Evolutionary conservation across 2,888 invertebrate genomes (phyloP).

Genomic region (Parascotia fuliginaria): DNA sequence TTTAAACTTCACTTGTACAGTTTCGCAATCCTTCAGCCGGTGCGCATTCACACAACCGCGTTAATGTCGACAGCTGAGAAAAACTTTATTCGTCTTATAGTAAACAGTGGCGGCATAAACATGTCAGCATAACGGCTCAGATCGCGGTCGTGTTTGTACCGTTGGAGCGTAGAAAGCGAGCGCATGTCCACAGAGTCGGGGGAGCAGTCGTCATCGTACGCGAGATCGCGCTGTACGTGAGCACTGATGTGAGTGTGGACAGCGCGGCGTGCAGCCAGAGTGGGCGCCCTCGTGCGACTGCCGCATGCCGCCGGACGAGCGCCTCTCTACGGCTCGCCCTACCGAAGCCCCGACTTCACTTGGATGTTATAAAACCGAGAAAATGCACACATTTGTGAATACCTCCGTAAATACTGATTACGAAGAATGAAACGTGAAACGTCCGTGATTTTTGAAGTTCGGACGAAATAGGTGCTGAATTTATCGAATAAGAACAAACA

Average conservation of each 20-base stretch:
- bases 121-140: constrained; percentile 70
- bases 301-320: constrained; percentile 59
- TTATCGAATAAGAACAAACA: constrained; percentile 15
- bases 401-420: constrained; percentile 51
- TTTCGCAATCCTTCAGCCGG: constrained; percentile 80
- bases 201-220: constrained; percentile 60
- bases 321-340: constrained; percentile 39
- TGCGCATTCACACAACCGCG: constrained; percentile 68
- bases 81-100: constrained; percentile 64
- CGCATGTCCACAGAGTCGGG: constrained; percentile 51
- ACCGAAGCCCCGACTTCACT: constrained; percentile 26
- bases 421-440: constrained; percentile 53
- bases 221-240: constrained; percentile 39
- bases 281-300: constrained; percentile 78
- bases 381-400: constrained; percentile 62
- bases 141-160: constrained; percentile 63
- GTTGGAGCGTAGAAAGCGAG: constrained; percentile 75
- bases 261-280: constrained; percentile 63
- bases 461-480: constrained; percentile 8
- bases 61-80: constrained; percentile 62
- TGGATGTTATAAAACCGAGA: constrained; percentile 57
- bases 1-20: constrained; percentile 84
- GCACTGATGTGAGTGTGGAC: constrained; percentile 40
- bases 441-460: constrained; percentile 19
- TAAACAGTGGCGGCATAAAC: constrained; percentile 63